Percentiles rank a stretch among this genome's conserved stretches.
Evolutionary conservation across 2,797 vertebrate species (phyloP).

Genomic region (Microhierax caerulescens): DNA sequence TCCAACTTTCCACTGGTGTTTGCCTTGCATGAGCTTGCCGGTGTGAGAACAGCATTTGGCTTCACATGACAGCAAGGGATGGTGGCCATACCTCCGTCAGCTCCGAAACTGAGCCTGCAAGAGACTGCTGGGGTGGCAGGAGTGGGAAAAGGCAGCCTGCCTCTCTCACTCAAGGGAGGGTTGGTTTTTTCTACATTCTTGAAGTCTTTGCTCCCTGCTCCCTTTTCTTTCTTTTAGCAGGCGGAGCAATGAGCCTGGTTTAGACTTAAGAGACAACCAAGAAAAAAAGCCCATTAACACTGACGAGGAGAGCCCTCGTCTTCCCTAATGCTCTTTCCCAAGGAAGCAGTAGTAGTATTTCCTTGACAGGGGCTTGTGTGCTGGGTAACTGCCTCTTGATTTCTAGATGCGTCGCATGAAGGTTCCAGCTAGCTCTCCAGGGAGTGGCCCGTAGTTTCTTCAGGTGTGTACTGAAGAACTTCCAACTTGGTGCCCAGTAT

Average conservation of each 20-base stretch:
- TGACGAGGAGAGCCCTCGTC: neutral
- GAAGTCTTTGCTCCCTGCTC: neutral
- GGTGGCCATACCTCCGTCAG: neutral
- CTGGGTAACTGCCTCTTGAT: neutral
- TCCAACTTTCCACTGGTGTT: neutral
- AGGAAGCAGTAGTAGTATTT: neutral
- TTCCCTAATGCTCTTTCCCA: neutral
- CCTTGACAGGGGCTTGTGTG: neutral
- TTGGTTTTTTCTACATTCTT: neutral
- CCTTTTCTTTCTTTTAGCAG: neutral
- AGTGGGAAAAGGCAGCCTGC: neutral
- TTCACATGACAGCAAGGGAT: neutral
- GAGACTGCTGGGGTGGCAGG: neutral
- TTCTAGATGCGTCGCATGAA: neutral
- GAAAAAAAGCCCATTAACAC: neutral
- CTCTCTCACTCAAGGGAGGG: neutral
- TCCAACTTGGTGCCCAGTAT: neutral
- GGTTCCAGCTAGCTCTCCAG: neutral
- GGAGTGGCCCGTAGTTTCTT: neutral
- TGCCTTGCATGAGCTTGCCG: neutral
- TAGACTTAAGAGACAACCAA: neutral
- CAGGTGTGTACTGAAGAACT: neutral
- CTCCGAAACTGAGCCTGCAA: neutral
- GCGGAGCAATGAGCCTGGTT: neutral
- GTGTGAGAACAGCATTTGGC: neutral